These are phyloP conservation scores for Tinea pellionella DNA, from an alignment of 2,888 invertebrate species.

Conservation along the genomic window DNA sequence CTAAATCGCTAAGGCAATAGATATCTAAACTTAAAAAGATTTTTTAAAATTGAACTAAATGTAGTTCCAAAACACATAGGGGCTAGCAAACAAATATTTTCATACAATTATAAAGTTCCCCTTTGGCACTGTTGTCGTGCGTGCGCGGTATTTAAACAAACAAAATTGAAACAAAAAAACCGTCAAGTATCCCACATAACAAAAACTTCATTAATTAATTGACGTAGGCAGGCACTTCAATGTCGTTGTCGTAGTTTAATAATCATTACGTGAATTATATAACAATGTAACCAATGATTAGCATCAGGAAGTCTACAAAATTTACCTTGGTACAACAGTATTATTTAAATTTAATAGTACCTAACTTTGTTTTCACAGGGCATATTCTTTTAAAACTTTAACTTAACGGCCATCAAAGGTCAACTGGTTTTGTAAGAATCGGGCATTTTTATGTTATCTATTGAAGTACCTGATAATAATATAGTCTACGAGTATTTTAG, in stretches of 20 bases:
- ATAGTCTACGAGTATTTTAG: not conserved
- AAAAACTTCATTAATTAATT: not conserved
- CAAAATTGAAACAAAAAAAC: not conserved
- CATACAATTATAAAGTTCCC: too few species aligned
- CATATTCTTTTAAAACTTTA: not conserved
- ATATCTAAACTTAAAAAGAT: too few species aligned
- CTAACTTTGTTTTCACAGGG: not conserved
- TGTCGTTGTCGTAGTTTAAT: conserved; percentile 10
- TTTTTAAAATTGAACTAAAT: too few species aligned
- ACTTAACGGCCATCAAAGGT: not conserved
- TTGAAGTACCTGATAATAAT: not conserved
- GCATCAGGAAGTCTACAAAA: conserved; percentile 1
- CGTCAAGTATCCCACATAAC: not conserved
- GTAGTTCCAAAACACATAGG: too few species aligned
- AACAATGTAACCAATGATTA: conserved; percentile 2
- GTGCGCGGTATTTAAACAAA: too few species aligned
- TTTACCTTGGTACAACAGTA: not conserved
- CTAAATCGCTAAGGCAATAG: too few species aligned
- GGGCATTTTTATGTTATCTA: not conserved
- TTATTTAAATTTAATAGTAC: not conserved
- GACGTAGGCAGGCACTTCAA: not conserved
- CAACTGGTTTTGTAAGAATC: not conserved
- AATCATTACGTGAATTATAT: not conserved
- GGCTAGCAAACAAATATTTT: too few species aligned
- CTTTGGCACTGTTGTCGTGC: too few species aligned